Evolutionary conservation across 2,888 invertebrate genomes (phyloP).

Genomic region (Drosophila aldrichi): DNA sequence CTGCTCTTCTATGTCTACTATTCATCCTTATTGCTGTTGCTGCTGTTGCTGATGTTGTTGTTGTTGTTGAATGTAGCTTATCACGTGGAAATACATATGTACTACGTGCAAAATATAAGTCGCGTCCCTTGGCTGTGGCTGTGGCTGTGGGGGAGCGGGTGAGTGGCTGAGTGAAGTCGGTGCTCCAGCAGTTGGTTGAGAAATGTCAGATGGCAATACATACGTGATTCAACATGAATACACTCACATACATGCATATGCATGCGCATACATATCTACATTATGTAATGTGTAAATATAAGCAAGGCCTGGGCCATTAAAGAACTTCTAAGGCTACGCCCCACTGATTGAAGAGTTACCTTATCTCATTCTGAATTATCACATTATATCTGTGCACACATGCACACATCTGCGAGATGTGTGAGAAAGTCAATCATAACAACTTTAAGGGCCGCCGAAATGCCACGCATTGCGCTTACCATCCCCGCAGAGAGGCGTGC

Average conservation of each 20-base stretch:
- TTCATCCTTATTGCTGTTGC: not conserved
- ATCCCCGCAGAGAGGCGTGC: not conserved
- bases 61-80: not conserved
- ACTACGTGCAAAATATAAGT: constrained; percentile 28
- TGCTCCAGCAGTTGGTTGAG: constrained; percentile 10
- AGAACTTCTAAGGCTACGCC: constrained; percentile 12
- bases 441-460: not conserved
- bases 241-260: no score
- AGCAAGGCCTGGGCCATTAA: constrained; percentile 13
- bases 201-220: not conserved
- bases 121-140: constrained; percentile 5
- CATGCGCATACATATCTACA: no score
- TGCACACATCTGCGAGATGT: not conserved
- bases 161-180: constrained; percentile 13
- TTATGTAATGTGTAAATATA: no score
- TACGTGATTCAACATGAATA: no score
- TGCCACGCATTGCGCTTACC: not conserved
- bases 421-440: not conserved
- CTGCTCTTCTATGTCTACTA: not conserved
- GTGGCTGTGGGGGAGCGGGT: not conserved
- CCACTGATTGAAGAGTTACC: not conserved
- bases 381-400: not conserved
- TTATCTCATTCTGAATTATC: not conserved
- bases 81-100: constrained; percentile 12
- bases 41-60: not conserved